Evolutionary conservation across 2,888 invertebrate species (phyloP).

Genomic region (Amphipoea oculea): DNA sequence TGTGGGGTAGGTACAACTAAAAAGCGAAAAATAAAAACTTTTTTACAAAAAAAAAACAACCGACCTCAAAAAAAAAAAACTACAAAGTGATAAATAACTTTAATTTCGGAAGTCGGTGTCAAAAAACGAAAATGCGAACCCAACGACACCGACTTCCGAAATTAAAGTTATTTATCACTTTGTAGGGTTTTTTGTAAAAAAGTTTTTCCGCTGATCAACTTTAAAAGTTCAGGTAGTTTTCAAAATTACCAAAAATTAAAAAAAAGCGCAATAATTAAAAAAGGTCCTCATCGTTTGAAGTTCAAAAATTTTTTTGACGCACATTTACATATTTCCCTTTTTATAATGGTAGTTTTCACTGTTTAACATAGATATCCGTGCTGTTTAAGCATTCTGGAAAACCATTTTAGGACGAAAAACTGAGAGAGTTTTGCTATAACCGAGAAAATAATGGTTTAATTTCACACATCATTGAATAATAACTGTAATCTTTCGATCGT

Average conservation of each 20-base stretch:
- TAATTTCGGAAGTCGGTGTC: no score
- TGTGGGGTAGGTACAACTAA: no score
- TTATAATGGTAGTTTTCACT: background rate
- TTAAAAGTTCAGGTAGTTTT: background rate
- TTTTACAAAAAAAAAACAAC: no score
- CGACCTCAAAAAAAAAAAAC: no score
- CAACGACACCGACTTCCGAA: no score
- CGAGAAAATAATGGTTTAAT: conserved; percentile 43
- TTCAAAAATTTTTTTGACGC: background rate
- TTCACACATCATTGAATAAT: conserved; percentile 53
- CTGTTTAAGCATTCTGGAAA: background rate
- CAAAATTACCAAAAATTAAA: background rate
- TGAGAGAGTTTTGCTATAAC: background rate
- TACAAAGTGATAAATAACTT: no score
- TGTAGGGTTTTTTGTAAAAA: no score
- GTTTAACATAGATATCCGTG: no score
- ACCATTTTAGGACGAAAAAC: background rate
- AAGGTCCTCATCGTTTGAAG: background rate
- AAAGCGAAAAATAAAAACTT: no score
- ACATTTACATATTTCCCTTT: no score
- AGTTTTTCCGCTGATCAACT: background rate
- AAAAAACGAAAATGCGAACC: no score
- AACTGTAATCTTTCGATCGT: conserved; percentile 23
- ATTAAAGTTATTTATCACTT: no score
- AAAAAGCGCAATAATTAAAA: background rate